These are phyloP conservation scores for Ahaetulla prasina DNA, from an alignment of 2,113 vertebrate genomes.

Conservation along the genomic window DNA sequence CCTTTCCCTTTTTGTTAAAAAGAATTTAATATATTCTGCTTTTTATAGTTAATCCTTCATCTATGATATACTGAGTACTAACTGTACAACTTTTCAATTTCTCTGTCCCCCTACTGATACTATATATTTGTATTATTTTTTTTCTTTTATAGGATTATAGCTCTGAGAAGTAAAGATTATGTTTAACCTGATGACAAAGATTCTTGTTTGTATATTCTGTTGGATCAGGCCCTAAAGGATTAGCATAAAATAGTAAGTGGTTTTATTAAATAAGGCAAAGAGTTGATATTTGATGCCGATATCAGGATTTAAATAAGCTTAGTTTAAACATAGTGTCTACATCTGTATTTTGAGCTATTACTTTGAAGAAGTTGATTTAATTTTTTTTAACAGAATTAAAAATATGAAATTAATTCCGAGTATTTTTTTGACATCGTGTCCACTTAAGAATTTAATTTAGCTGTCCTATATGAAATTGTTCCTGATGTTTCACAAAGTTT, in stretches of 20 bases:
- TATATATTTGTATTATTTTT: not conserved
- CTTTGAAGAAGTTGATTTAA: not conserved
- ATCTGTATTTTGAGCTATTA: not conserved
- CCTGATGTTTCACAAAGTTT: not conserved
- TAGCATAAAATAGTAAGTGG: not conserved
- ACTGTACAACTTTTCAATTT: not conserved
- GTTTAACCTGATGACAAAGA: not conserved
- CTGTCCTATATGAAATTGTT: not conserved
- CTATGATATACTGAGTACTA: not conserved
- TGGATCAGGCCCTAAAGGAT: not conserved
- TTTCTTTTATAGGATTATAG: not conserved
- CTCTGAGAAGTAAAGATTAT: not conserved
- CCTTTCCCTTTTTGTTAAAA: not conserved
- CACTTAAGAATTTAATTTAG: not conserved
- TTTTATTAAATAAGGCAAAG: not conserved
- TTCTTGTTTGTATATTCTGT: not conserved
- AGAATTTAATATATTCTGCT: not conserved
- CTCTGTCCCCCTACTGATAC: not conserved
- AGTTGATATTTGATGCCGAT: constrained; percentile 16
- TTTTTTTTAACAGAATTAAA: not conserved
- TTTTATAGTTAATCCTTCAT: not conserved
- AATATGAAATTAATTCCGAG: not conserved
- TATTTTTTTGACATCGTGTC: not conserved
- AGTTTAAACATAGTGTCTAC: not conserved
- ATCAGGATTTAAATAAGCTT: constrained; percentile 11